Base-by-base conservation (phyloP, 2,113 vertebrate genomes). In the Gopherus evgoodei region DNA sequence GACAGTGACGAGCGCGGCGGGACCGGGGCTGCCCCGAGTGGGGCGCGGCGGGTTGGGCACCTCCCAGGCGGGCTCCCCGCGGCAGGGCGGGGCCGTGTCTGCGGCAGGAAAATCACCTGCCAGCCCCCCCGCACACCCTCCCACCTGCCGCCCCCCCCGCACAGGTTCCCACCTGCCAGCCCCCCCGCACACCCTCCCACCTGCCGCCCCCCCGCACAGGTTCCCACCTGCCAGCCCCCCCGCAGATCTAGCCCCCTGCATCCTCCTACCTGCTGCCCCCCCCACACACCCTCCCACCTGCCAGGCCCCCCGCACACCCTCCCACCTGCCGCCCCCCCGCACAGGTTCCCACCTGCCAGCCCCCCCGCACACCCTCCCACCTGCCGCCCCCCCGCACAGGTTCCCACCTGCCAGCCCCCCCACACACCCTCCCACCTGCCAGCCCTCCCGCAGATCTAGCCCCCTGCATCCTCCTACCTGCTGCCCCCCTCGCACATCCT, bases 61-160 rank as follows among this genome's bases (percentile, higher is more conserved):
- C 86, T 54, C 89, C 95, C 81, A 31, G 76, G 21, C 59, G 22
- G 83, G 82, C 86, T 27, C 25, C 24, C 25, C 25, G 62, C 62
- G 35, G 35, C 62, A 13, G 35, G 62, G 69, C n/a, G 69, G 69
- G n/a, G n/a, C n/a, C 4, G 69, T 8, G 35, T 57, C 56, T 57
- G 27, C 29, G 27, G 59, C 59, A 62, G 59, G 27, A 16, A 14
- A 31, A 13, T 31, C 59, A 62, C 59, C 59, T 9, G 69, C 16
- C 69, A 10, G 4, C 6, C 19, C n/a, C 35, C n/a, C 52, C 2
- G 57, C 96, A 95, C 95, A 80, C 91, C 96, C 21, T 91, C 90
- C 21, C 38, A 52, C 42, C 38, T 53, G n/a, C 75, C 24, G 11
- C 4, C 75, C 69, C 69, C 29, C n/a, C 65, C 65, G 11, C 27